Evolutionary conservation across 2,113 vertebrate species (phyloP).

Genomic region (Rhinopomastus cyanomelas): DNA sequence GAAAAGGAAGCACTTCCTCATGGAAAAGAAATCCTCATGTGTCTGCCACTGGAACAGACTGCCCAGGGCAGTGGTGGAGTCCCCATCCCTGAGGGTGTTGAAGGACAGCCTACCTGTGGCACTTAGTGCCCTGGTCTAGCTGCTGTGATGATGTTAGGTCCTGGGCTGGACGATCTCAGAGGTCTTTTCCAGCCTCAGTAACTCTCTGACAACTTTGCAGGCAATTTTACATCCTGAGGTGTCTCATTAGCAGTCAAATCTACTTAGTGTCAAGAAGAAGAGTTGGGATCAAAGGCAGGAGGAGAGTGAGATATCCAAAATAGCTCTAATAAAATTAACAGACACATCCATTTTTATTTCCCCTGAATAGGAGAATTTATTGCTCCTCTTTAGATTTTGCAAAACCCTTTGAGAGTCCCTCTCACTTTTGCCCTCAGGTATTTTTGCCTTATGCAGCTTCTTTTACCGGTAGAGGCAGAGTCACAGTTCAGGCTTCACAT

Average conservation of each 20-base stretch:
- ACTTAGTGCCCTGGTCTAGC: too few relatives aligned
- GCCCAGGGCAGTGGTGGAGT: too few relatives aligned
- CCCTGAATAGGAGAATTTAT: neutral
- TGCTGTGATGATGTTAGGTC: too few relatives aligned
- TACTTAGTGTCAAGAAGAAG: conserved; percentile 3
- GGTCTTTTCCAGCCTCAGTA: too few relatives aligned
- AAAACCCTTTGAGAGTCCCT: conserved; percentile 8
- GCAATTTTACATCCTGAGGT: conserved; percentile 1
- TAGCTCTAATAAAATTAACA: conserved; percentile 16
- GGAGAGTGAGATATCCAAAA: neutral
- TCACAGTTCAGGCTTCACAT: conserved; percentile 4
- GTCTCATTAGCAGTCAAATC: conserved; percentile 6
- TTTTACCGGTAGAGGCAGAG: neutral
- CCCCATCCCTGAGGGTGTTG: too few relatives aligned
- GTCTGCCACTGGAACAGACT: too few relatives aligned
- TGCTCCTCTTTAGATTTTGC: conserved; percentile 11
- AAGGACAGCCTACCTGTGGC: too few relatives aligned
- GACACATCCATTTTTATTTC: conserved; percentile 2
- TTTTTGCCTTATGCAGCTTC: neutral
- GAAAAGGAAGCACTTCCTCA: too few relatives aligned
- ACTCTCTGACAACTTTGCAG: neutral
- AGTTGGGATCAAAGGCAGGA: neutral
- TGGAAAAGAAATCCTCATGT: too few relatives aligned
- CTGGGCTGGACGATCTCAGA: too few relatives aligned
- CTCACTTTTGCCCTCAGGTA: conserved; percentile 3